Base-by-base conservation (phyloP, 2,113 vertebrate species). In the Forbesichthys papilliferus region DNA sequence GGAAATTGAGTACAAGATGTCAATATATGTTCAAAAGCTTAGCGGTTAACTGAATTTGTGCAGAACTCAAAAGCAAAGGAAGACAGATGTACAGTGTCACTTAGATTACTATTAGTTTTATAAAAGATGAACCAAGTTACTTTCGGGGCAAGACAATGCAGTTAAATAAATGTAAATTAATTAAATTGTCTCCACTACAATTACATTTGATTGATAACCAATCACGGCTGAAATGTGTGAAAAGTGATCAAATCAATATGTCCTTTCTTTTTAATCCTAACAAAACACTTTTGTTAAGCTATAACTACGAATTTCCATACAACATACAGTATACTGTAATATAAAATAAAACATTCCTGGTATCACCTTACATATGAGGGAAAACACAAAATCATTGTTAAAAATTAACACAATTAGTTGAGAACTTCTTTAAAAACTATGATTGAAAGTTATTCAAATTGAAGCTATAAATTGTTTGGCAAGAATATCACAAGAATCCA, bases 1-100 rank as follows among this genome's bases (percentile, higher is more conserved):
- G 75, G 78, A 83, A 90, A 90, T 87, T 87, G 84, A 84, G 89
- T 90, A 89, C 84, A 87, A 87, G 87, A 86, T 89, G 86, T 89
- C 87, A 89, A 86, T 84, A 86, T 74, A 49, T 79, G 78, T 87
- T 86, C 87, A 89, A 87, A 87, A 83, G 76, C 80, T 13, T 47
- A 78, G 71, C 73, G 13, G 58, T 73, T 79, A 83, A 80, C 74
- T 62, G 67, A 75, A 85, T 84, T 83, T 77, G 66, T 74, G 62
- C 73, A 27, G 54, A 49, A 53, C 69, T 75, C 74, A 48, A 81
- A 64, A 74, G 82, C 18, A 1, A 46, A 56, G 48, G 68, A 73
- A 71, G 55, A 73, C 58, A 59, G 36, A 46, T 82, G 73, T 74
- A 20, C 52, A 18, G 54, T 60, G 69, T 75, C 61, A 63, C 57